These are phyloP conservation scores for Drosophila aff. DNA, from an alignment of 1,140 invertebrate species.

Conservation along the genomic window DNA sequence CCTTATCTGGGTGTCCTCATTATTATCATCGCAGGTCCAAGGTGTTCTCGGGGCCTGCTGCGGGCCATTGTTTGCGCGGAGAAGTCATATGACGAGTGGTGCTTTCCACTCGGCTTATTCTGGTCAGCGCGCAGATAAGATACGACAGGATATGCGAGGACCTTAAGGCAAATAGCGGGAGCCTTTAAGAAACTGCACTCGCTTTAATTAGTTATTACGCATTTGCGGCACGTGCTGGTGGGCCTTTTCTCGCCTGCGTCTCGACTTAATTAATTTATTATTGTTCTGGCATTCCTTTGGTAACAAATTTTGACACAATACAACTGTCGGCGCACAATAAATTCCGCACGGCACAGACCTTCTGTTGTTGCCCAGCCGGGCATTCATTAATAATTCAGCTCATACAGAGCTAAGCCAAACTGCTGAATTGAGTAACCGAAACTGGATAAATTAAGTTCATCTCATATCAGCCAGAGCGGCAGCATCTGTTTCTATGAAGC, in stretches of 20 bases:
- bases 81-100: slow-evolving; percentile 40
- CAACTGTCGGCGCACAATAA: slow-evolving; percentile 44
- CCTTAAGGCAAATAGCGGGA: neutral
- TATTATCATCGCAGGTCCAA: slow-evolving; percentile 39
- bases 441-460: slow-evolving; percentile 70
- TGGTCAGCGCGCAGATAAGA: slow-evolving; percentile 27
- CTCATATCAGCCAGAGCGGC: slow-evolving; percentile 11
- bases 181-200: slow-evolving; percentile 35
- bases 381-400: slow-evolving; percentile 64
- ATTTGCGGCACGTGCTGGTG: slow-evolving; percentile 61
- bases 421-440: slow-evolving; percentile 57
- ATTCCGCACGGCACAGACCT: slow-evolving; percentile 37
- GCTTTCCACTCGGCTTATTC: slow-evolving; percentile 32
- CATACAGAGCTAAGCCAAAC: slow-evolving; percentile 46
- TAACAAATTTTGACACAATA: slow-evolving; percentile 62
- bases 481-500: slow-evolving; percentile 29
- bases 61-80: slow-evolving; percentile 36
- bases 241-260: slow-evolving; percentile 38
- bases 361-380: slow-evolving; percentile 9
- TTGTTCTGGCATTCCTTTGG: slow-evolving; percentile 63
- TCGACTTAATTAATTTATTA: slow-evolving; percentile 75
- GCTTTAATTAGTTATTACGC: slow-evolving; percentile 46
- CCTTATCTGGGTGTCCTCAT: slow-evolving; percentile 30
- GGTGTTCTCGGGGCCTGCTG: slow-evolving; percentile 20
- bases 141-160: neutral